Base-by-base conservation (phyloP, 1,140 invertebrate species). In the Metaphire vulgaris region DNA sequence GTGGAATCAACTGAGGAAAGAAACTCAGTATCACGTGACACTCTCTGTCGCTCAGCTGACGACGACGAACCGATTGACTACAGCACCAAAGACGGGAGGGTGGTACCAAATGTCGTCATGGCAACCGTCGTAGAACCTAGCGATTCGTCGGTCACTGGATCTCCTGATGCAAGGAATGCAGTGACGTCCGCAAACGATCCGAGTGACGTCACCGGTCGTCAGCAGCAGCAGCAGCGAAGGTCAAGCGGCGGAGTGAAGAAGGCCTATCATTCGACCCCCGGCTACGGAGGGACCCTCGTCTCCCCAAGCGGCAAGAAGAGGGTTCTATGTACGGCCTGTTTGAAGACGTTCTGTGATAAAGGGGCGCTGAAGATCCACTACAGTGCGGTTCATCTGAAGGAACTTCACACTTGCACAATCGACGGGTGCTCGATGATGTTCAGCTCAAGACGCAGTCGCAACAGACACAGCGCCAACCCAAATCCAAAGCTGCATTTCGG, bases 271-370 rank as follows among this genome's bases (percentile, higher is more conserved):
- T 34, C 72, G 28, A 73, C 72, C 21, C 72, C 72, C 16, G 72
- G 72, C 32, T 73, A 73, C 33, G 72, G 72, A 64, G 72, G 72
- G 31, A 73, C 72, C 21, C 72, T 73, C 16, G 56, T 73, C 32
- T 73, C 72, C 28, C 72, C 72, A 26, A 34, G n/a, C 28, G 85
- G 84, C 21, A 87, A 87, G 86, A 98, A 98, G 84, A 89, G 97
- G 77, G 97, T 99, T 2, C 94, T 98, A 83, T 99, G 97, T 86
- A 96, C 97, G 82, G 95, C 97, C 33, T 99, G 97, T 83, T 88
- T 97, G 70, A 99, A 99, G 86, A 99, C 97, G 33, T 99, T 99
- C 87, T 99, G 97, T 89, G 97, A 99, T 88, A 99, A 99, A 88
- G 85, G 85, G 67, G 97, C 98, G 0, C 88, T 99, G 0, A 99